phyloP scores from a whole-genome alignment of 1,140 invertebrate species.

The Pachyrhynchus sulphureomaculatus region DNA sequence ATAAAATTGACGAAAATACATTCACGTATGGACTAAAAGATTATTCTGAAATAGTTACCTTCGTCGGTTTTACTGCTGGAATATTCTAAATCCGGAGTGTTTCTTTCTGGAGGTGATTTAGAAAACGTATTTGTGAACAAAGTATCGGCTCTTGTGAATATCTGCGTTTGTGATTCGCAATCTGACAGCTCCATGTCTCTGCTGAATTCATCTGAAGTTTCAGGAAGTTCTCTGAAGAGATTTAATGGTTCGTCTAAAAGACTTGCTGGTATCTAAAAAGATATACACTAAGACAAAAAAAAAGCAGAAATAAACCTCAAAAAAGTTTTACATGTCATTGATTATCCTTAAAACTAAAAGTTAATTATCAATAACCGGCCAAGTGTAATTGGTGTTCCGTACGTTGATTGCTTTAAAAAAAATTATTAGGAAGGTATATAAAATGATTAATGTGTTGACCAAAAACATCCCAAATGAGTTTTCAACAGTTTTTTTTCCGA shows the following conservation, averaged over 20 bases:
- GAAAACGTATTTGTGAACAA: conserved; percentile 55
- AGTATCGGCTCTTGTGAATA: conserved; percentile 59
- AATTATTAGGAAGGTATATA: too few relatives aligned
- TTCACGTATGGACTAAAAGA: too few relatives aligned
- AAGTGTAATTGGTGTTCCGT: too few relatives aligned
- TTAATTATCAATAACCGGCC: too few relatives aligned
- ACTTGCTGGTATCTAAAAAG: conserved; percentile 10
- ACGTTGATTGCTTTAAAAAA: too few relatives aligned
- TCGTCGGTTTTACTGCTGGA: conserved; percentile 41
- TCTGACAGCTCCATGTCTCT: conserved; percentile 58
- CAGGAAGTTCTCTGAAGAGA: conserved; percentile 46
- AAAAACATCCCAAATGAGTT: too few relatives aligned
- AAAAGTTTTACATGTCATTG: not conserved
- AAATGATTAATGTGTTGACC: too few relatives aligned
- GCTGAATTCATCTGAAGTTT: conserved; percentile 56
- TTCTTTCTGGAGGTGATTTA: conserved; percentile 44
- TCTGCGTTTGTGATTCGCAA: conserved; percentile 57
- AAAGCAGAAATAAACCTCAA: conserved; percentile 3
- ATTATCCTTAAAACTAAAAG: too few relatives aligned
- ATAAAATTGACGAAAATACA: too few relatives aligned
- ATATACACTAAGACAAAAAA: not conserved
- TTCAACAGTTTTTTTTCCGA: too few relatives aligned
- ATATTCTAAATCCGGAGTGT: conserved; percentile 50
- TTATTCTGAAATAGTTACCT: too few relatives aligned
- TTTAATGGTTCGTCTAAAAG: conserved; percentile 40